A percentile compares a stretch with the other conserved stretches of the same genome.
Evolutionary conservation across 2,888 invertebrate genomes (phyloP).

Genomic region (Bimastos eiseni): DNA sequence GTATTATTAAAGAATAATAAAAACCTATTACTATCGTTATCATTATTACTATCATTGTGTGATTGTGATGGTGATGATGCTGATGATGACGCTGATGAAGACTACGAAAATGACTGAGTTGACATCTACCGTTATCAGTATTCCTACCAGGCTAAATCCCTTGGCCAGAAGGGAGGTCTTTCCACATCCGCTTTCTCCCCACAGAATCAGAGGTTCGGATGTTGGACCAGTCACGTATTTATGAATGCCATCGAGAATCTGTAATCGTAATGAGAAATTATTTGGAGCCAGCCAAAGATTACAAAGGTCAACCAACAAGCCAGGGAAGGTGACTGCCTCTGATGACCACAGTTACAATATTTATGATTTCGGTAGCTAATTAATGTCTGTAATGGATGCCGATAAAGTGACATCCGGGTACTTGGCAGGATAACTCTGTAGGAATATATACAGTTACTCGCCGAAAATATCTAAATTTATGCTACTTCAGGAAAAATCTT

Average conservation of each 20-base stretch:
- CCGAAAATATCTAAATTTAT: too few relatives aligned
- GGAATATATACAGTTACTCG: too few relatives aligned
- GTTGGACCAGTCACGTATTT: conserved; percentile 67
- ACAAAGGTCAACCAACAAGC: not conserved
- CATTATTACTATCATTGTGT: not conserved
- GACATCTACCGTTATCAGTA: not conserved
- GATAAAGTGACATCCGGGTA: too few relatives aligned
- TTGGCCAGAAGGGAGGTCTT: conserved; percentile 94
- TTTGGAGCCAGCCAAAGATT: not conserved
- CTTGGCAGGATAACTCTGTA: too few relatives aligned
- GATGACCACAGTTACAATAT: not conserved
- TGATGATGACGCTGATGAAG: too few relatives aligned
- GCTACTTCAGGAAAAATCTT: too few relatives aligned
- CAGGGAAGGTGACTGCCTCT: not conserved
- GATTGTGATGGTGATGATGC: not conserved
- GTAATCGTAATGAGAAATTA: not conserved
- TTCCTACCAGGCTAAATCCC: conserved; percentile 70
- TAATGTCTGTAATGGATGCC: too few relatives aligned
- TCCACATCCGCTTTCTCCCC: conserved; percentile 95
- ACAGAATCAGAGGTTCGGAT: conserved; percentile 85
- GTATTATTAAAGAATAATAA: too few relatives aligned
- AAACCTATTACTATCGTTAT: not conserved
- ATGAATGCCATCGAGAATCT: conserved; percentile 46
- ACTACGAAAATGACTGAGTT: too few relatives aligned
- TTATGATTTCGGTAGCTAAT: too few relatives aligned